Conservation (phyloP, 1,140 invertebrate genomes). For the Atopsyche davidsoni region DNA sequence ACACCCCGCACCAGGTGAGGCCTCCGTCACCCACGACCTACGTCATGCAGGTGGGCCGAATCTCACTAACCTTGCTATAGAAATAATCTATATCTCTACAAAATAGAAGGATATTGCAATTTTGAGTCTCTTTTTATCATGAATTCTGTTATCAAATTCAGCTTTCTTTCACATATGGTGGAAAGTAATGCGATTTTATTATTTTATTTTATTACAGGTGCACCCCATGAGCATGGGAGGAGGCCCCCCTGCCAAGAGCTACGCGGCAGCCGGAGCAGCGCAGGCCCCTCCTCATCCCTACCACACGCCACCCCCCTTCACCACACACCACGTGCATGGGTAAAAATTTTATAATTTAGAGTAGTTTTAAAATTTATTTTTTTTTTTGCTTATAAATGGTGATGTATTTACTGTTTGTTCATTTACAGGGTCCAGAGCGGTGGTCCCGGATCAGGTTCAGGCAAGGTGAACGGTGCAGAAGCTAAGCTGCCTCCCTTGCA, state of each 20-base stretch:
- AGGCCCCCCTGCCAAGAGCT: slow-evolving; percentile 35
- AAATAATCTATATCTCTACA: no score
- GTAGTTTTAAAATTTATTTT: background rate
- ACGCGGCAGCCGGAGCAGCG: slow-evolving; percentile 34
- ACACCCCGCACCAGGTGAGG: slow-evolving; percentile 25
- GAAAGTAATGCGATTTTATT: background rate
- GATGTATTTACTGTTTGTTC: slow-evolving; percentile 1
- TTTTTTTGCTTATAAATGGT: background rate
- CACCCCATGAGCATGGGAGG: slow-evolving; percentile 17
- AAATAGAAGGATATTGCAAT: no score
- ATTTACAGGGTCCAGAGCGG: background rate
- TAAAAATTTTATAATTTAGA: slow-evolving; percentile 1
- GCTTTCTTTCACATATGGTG: no score
- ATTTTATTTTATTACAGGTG: slow-evolving; percentile 8
- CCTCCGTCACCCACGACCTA: background rate
- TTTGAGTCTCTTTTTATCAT: no score
- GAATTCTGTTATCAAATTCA: no score
- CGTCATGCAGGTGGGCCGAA: background rate
- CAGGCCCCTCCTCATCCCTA: slow-evolving; percentile 32
- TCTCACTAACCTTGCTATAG: no score
- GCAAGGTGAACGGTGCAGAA: slow-evolving; percentile 41
- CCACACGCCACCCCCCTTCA: slow-evolving; percentile 37
- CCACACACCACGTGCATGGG: slow-evolving; percentile 34
- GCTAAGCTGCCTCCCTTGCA: slow-evolving; percentile 31
- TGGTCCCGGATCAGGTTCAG: background rate